These are phyloP conservation scores for Palaemon carinicauda DNA, from an alignment of 1,140 invertebrate genomes.

Conservation along the genomic window DNA sequence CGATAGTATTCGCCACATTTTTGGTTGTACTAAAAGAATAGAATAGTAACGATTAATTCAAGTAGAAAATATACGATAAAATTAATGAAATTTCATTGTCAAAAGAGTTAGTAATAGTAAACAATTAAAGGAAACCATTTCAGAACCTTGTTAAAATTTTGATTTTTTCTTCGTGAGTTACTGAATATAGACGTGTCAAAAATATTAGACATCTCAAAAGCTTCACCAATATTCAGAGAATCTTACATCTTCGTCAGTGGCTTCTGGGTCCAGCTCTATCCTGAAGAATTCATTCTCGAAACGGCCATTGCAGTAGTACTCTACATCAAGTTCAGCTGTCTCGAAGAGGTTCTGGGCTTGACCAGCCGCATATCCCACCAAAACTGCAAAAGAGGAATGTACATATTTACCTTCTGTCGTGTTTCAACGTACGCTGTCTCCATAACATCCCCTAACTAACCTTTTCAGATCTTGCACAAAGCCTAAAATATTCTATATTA, in stretches of 20 bases:
- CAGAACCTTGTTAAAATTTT: too few relatives aligned
- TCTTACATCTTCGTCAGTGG: neutral
- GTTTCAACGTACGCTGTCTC: too few relatives aligned
- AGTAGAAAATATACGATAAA: neutral
- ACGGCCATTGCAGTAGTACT: constrained; percentile 6
- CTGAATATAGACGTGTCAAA: neutral
- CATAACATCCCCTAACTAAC: too few relatives aligned
- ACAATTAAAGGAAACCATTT: too few relatives aligned
- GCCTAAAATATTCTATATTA: too few relatives aligned
- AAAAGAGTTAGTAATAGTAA: neutral
- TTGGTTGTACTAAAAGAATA: constrained; percentile 11
- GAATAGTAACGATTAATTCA: neutral
- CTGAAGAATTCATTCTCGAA: constrained; percentile 29
- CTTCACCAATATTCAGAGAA: neutral
- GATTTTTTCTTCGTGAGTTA: neutral
- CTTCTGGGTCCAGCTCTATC: neutral
- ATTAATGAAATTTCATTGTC: neutral
- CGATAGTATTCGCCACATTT: constrained; percentile 64
- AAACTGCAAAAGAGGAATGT: neutral
- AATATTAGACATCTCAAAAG: neutral
- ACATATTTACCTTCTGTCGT: too few relatives aligned
- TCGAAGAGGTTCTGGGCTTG: neutral
- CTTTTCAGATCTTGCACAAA: too few relatives aligned
- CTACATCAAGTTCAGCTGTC: constrained; percentile 13
- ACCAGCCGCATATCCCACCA: constrained; percentile 14